Conservation (phyloP, 2,797 vertebrate genomes). For the Chrysolophus pictus region DNA sequence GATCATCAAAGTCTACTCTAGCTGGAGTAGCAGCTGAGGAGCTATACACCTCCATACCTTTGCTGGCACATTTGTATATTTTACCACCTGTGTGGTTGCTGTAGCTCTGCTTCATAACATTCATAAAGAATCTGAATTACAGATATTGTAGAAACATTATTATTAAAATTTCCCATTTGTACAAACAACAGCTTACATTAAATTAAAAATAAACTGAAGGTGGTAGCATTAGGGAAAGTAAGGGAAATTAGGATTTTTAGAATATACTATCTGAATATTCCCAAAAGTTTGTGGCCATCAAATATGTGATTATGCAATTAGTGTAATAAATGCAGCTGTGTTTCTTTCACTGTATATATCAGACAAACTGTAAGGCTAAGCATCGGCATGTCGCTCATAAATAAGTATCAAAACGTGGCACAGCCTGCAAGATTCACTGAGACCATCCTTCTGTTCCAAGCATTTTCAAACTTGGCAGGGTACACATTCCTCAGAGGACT, state of each 20-base stretch:
- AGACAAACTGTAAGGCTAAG: background rate
- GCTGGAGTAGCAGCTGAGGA: background rate
- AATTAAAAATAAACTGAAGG: background rate
- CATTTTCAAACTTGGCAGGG: constrained; percentile 37
- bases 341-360: constrained; percentile 20
- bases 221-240: background rate
- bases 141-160: background rate
- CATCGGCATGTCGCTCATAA: constrained; percentile 14
- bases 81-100: background rate
- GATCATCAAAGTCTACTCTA: background rate
- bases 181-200: background rate
- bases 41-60: background rate
- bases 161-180: background rate
- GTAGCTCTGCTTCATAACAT: background rate
- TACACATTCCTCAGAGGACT: background rate
- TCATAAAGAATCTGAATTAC: background rate
- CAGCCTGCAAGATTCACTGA: background rate
- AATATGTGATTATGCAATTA: background rate
- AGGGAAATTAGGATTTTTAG: background rate
- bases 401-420: background rate
- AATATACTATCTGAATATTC: background rate
- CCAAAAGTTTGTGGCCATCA: background rate
- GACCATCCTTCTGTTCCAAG: constrained; percentile 33
- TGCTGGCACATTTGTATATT: background rate
- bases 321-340: constrained; percentile 39